A percentile compares a stretch with the other conserved stretches of the same genome.
Evolutionary conservation across 2,888 invertebrate species (phyloP).

Genomic region (Pterobdella sp.): DNA sequence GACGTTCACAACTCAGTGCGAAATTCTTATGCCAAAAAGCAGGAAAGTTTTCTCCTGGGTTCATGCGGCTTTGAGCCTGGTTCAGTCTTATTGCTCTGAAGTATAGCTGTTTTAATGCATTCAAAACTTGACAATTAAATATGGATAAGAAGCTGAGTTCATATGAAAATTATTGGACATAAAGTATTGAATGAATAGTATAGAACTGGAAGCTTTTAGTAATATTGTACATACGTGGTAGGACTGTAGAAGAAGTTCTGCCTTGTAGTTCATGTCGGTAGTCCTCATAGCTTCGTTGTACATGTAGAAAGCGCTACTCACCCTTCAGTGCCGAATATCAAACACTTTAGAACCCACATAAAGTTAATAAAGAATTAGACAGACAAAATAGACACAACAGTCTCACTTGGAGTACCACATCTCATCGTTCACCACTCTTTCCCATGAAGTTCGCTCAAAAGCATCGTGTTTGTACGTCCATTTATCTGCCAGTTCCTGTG

Average conservation of each 20-base stretch:
- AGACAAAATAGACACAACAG: not conserved
- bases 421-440: conserved; percentile 47
- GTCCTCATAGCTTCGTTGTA: conserved; percentile 39
- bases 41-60: conserved; percentile 39
- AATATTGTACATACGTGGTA: conserved; percentile 39
- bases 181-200: not conserved
- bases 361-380: not conserved
- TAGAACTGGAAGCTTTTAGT: conserved; percentile 4
- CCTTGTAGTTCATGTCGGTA: conserved; percentile 32
- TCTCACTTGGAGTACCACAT: conserved; percentile 49
- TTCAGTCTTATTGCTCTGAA: conserved; percentile 40
- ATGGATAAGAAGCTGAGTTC: not conserved
- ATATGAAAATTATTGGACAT: not conserved
- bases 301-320: conserved; percentile 41
- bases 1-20: conserved; percentile 41
- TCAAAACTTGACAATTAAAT: not conserved
- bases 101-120: conserved; percentile 43
- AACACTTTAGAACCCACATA: not conserved
- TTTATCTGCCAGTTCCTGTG: conserved; percentile 40
- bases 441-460: conserved; percentile 44
- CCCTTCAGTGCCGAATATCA: conserved; percentile 36
- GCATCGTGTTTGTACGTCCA: conserved; percentile 43
- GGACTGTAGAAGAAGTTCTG: conserved; percentile 38
- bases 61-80: conserved; percentile 29
- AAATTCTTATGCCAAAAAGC: conserved; percentile 48